Conservation (phyloP, 2,888 invertebrate genomes). For the Eremobia ochroleuca region DNA sequence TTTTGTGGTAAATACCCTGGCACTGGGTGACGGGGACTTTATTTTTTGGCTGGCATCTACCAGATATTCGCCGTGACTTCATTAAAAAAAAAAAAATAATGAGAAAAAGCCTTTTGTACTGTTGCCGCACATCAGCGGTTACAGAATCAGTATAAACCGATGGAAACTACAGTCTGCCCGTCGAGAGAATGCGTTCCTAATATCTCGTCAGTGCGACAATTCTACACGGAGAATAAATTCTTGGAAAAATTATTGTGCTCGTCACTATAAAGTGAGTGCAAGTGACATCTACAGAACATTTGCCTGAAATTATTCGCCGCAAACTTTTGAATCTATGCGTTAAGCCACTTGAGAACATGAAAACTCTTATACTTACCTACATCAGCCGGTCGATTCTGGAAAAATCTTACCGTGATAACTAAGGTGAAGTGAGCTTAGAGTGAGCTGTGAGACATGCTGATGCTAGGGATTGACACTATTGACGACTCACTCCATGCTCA, state of each 20-base stretch:
- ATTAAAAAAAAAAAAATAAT: neutral
- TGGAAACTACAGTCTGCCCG: neutral
- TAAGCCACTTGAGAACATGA: neutral
- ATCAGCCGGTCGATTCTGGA: no score
- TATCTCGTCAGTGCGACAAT: no score
- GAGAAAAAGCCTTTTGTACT: neutral
- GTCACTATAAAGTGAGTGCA: no score
- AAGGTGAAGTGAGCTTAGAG: no score
- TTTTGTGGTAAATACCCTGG: constrained; percentile 50
- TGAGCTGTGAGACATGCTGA: no score
- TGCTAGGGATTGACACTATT: no score
- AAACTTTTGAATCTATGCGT: neutral
- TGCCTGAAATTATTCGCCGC: neutral
- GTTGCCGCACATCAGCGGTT: neutral
- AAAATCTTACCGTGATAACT: no score
- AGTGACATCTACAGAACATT: no score
- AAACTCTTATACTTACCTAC: neutral
- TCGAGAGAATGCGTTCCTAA: no score
- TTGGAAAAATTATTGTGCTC: no score
- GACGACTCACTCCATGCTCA: no score
- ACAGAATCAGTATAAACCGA: neutral
- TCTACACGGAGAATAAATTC: no score
- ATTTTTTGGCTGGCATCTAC: neutral
- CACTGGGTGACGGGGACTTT: constrained; percentile 34
- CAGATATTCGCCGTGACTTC: neutral